Percentiles rank a stretch among this genome's conserved stretches.
These are phyloP conservation scores for Kryptolebias marmoratus DNA, from an alignment of 2,113 vertebrate genomes.

Conservation along the genomic window DNA sequence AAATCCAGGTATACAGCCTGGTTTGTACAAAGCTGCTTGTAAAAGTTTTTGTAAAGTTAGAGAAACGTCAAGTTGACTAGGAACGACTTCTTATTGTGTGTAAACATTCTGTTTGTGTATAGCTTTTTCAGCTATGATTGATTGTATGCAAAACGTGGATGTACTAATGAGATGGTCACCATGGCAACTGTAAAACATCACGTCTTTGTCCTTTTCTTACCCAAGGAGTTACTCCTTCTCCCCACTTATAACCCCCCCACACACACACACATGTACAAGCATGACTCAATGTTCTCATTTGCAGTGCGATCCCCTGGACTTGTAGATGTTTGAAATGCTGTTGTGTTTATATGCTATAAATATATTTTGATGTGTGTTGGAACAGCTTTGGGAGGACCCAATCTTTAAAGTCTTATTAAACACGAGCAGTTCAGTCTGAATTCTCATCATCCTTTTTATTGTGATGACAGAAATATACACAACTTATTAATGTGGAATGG, in stretches of 20 bases:
- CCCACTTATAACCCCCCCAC: constrained; percentile 16
- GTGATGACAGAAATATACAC: too few species aligned
- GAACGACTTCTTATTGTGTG: constrained; percentile 39
- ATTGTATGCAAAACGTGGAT: constrained; percentile 58
- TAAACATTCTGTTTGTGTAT: constrained; percentile 12
- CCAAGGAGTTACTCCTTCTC: constrained; percentile 22
- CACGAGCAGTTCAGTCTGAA: constrained; percentile 53
- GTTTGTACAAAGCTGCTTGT: constrained; percentile 61
- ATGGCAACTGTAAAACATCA: constrained; percentile 16
- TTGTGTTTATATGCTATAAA: constrained; percentile 66
- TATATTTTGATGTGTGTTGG: constrained; percentile 71
- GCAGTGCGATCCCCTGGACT: constrained; percentile 42
- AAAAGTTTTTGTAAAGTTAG: constrained; percentile 51
- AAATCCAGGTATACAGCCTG: constrained; percentile 47
- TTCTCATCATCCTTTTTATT: constrained; percentile 30
- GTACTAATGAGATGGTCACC: constrained; percentile 33
- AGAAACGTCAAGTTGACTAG: constrained; percentile 32
- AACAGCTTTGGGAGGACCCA: constrained; percentile 54
- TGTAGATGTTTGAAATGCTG: constrained; percentile 55
- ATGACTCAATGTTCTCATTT: constrained; percentile 47
- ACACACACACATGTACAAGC: constrained; percentile 39
- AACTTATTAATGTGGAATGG: background rate
- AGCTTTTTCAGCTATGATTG: constrained; percentile 41
- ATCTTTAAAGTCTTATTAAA: constrained; percentile 72
- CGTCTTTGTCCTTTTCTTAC: constrained; percentile 13